phyloP scores from a whole-genome alignment of 2,113 vertebrate genomes.

The Morone saxatilis region DNA sequence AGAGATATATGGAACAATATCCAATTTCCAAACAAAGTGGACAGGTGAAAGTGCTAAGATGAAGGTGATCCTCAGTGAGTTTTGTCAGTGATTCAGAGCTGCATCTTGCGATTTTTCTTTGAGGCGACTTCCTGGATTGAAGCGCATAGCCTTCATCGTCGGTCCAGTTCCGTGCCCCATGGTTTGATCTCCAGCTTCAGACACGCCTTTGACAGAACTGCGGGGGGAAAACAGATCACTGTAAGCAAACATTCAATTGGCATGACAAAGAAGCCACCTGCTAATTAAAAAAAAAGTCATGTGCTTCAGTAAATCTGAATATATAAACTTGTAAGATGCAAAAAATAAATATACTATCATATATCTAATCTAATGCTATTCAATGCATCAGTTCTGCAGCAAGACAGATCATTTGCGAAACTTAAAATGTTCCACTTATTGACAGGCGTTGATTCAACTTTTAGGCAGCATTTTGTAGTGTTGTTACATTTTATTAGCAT shows the following conservation, averaged over 20 bases:
- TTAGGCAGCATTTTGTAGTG: background rate
- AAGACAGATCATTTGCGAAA: background rate
- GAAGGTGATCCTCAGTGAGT: slow-evolving; percentile 36
- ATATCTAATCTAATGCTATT: background rate
- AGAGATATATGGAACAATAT: slow-evolving; percentile 55
- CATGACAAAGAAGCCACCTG: background rate
- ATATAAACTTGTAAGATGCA: background rate
- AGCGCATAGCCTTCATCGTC: slow-evolving; percentile 65
- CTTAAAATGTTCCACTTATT: background rate
- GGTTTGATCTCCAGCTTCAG: slow-evolving; percentile 43
- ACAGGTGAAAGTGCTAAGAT: slow-evolving; percentile 23
- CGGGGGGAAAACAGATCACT: slow-evolving; percentile 4
- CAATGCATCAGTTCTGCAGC: background rate
- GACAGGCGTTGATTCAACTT: background rate
- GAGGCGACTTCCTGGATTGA: slow-evolving; percentile 78
- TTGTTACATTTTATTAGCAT: slow-evolving; percentile 1
- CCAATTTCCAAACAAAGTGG: slow-evolving; percentile 59
- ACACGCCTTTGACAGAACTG: slow-evolving; percentile 48
- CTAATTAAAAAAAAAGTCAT: background rate
- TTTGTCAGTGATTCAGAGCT: slow-evolving; percentile 70
- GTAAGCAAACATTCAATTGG: background rate
- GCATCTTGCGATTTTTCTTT: slow-evolving; percentile 68
- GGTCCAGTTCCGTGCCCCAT: slow-evolving; percentile 68
- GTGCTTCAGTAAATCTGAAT: background rate
- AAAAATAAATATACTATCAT: background rate